A percentile compares a stretch with the other conserved stretches of the same genome.
Evolutionary conservation across 1,140 invertebrate genomes (phyloP).

Genomic region (Drosophila setifemur): DNA sequence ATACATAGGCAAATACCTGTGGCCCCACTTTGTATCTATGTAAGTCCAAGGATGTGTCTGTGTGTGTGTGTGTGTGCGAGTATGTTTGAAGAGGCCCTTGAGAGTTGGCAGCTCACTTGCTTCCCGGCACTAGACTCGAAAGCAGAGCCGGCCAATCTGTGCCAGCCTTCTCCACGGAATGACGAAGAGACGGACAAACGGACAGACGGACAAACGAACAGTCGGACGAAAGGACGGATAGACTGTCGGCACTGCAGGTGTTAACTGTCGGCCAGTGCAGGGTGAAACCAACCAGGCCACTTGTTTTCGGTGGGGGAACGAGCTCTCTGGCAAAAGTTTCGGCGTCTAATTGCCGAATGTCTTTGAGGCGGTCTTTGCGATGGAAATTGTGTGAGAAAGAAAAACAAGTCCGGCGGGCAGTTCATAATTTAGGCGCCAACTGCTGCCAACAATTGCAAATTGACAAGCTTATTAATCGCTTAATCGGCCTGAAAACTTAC

Average conservation of each 20-base stretch:
- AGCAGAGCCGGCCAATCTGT: conserved; percentile 54
- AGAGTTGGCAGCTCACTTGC: conserved; percentile 56
- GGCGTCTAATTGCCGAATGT: conserved; percentile 61
- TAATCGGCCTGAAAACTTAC: conserved; percentile 77
- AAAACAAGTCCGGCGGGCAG: conserved; percentile 42
- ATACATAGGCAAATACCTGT: conserved; percentile 29
- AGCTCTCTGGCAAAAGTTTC: conserved; percentile 14
- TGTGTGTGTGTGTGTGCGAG: conserved; percentile 18
- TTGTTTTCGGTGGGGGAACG: background rate
- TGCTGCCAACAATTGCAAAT: conserved; percentile 74
- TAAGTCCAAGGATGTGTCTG: background rate
- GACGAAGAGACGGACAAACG: background rate
- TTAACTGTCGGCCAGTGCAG: conserved; percentile 46
- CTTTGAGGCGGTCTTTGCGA: conserved; percentile 48
- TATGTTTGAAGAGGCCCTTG: conserved; percentile 65
- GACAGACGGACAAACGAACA: background rate
- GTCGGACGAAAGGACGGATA: background rate
- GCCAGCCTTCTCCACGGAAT: conserved; percentile 1
- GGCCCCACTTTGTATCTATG: conserved; percentile 9
- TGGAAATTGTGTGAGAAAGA: conserved; percentile 26
- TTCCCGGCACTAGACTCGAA: conserved; percentile 9
- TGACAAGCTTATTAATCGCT: conserved; percentile 80
- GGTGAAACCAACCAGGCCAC: background rate
- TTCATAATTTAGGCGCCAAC: conserved; percentile 71
- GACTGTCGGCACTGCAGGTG: conserved; percentile 49